These are phyloP conservation scores for Procambarus clarkii DNA, from an alignment of 1,140 invertebrate genomes.

Conservation along the genomic window DNA sequence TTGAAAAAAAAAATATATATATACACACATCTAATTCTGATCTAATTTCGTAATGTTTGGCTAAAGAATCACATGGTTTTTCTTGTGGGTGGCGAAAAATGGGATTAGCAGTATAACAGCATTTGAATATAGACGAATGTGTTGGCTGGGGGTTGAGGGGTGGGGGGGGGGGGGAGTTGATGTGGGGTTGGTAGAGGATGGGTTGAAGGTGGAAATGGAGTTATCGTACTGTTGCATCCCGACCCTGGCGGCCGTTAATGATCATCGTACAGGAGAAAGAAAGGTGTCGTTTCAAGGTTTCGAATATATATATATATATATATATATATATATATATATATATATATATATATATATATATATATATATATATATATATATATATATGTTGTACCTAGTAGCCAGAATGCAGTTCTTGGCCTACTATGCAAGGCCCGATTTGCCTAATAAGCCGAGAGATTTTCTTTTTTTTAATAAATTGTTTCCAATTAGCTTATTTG, in stretches of 20 bases:
- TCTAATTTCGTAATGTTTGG: conserved; percentile 44
- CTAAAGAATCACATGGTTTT: conserved; percentile 32
- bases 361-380: conserved; percentile 19
- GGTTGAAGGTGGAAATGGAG: not conserved
- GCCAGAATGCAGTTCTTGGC: too few species aligned
- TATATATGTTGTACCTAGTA: too few species aligned
- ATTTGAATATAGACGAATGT: not conserved
- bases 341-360: not conserved
- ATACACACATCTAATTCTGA: too few species aligned
- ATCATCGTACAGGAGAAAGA: not conserved
- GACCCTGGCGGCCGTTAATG: not conserved
- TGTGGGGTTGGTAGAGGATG: not conserved
- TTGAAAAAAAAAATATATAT: too few species aligned
- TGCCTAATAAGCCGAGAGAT: too few species aligned
- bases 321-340: too few species aligned
- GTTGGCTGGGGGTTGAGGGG: not conserved
- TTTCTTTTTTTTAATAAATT: too few species aligned
- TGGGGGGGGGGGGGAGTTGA: too few species aligned
- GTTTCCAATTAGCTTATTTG: too few species aligned
- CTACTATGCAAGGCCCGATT: too few species aligned
- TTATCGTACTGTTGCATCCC: not conserved
- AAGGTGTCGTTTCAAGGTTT: not conserved
- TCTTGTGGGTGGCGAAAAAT: conserved; percentile 53
- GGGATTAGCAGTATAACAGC: conserved; percentile 15
- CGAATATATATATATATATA: not conserved